Conservation (phyloP, 1,140 invertebrate genomes). For the Drosophila melanica region DNA sequence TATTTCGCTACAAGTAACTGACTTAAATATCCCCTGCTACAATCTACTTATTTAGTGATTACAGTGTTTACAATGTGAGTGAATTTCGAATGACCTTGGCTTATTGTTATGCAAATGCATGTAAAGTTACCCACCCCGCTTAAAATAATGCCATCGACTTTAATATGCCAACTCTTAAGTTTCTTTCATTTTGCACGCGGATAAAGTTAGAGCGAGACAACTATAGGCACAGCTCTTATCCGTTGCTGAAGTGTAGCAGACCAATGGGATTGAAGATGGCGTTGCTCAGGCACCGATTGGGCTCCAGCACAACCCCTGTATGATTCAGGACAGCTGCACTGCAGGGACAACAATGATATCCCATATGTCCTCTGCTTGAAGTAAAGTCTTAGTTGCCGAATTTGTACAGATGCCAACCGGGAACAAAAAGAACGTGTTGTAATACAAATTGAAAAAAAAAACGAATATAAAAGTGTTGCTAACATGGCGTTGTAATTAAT, state of each 20-base stretch:
- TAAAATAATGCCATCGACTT: slow-evolving; percentile 30
- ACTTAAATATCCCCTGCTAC: background rate
- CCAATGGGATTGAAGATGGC: slow-evolving; percentile 49
- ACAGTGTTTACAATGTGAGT: slow-evolving; percentile 27
- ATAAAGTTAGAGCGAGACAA: slow-evolving; percentile 69
- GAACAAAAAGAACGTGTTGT: slow-evolving; percentile 28
- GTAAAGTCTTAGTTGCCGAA: slow-evolving; percentile 30
- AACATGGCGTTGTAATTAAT: slow-evolving; percentile 1
- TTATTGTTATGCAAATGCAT: slow-evolving; percentile 63
- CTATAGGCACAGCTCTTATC: slow-evolving; percentile 44
- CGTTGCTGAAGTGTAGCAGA: slow-evolving; percentile 18
- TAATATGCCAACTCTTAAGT: slow-evolving; percentile 23
- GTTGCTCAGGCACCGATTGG: slow-evolving; percentile 29
- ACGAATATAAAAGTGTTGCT: slow-evolving; percentile 1
- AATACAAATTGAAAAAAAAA: slow-evolving; percentile 26
- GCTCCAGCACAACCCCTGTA: slow-evolving; percentile 31
- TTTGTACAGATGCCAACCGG: slow-evolving; percentile 40
- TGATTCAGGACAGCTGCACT: slow-evolving; percentile 39
- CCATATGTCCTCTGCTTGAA: slow-evolving; percentile 27
- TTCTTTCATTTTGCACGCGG: slow-evolving; percentile 67
- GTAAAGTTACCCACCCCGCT: slow-evolving; percentile 27
- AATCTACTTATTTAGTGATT: slow-evolving; percentile 13
- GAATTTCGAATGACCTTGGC: slow-evolving; percentile 59
- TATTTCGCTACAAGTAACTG: background rate
- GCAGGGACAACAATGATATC: slow-evolving; percentile 6